These are phyloP conservation scores for Trichonephila clavipes DNA, from an alignment of 1,140 invertebrate species.

Conservation along the genomic window DNA sequence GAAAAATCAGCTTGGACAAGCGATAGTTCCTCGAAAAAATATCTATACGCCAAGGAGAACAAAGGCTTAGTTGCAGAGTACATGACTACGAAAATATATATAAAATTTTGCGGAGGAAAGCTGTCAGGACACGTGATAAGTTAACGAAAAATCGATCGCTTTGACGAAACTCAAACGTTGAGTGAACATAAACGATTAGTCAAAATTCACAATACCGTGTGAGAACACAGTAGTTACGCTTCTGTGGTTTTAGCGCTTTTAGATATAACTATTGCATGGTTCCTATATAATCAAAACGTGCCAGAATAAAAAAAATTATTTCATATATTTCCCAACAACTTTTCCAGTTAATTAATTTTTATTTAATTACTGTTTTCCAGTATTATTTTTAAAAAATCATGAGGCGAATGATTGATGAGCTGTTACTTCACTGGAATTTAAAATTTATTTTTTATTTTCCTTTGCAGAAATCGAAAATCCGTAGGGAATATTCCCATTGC, in stretches of 20 bases:
- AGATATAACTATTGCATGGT: neutral
- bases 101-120: slow-evolving; percentile 29
- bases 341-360: slow-evolving; percentile 27
- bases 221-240: slow-evolving; percentile 44
- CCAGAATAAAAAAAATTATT: neutral
- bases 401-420: neutral
- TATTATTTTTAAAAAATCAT: neutral
- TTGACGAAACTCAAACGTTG: slow-evolving; percentile 62
- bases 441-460: neutral
- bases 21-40: slow-evolving; percentile 59
- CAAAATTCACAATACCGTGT: slow-evolving; percentile 66
- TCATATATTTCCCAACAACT: neutral
- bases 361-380: slow-evolving; percentile 19
- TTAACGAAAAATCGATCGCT: slow-evolving; percentile 62
- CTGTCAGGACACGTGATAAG: slow-evolving; percentile 61
- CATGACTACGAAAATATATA: slow-evolving; percentile 54
- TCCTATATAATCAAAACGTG: neutral
- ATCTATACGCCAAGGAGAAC: slow-evolving; percentile 34
- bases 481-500: too few species aligned
- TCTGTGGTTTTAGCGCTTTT: slow-evolving; percentile 21
- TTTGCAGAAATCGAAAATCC: too few species aligned
- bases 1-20: slow-evolving; percentile 3
- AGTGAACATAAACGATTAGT: slow-evolving; percentile 56
- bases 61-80: slow-evolving; percentile 9
- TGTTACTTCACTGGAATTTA: neutral